Evolutionary conservation across 2,888 invertebrate species (phyloP).

Genomic region (Leptarthrus brevirostris): DNA sequence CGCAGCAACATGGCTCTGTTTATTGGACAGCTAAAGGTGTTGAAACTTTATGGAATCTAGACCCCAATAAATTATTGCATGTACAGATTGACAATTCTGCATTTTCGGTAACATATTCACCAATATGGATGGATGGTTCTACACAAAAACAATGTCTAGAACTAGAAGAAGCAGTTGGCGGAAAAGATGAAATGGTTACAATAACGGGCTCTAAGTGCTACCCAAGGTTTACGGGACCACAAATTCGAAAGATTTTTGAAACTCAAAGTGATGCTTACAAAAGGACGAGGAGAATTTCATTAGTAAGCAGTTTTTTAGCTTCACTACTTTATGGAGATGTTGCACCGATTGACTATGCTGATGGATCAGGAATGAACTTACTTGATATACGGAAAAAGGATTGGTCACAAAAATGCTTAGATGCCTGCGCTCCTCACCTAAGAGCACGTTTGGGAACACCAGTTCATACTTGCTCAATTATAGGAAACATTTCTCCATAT

Average conservation of each 20-base stretch:
- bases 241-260: constrained; percentile 89
- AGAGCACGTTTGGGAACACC: constrained; percentile 79
- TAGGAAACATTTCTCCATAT: constrained; percentile 82
- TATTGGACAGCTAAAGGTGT: constrained; percentile 90
- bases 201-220: constrained; percentile 67
- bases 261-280: constrained; percentile 77
- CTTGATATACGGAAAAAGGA: constrained; percentile 81
- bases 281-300: constrained; percentile 86
- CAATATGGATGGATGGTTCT: constrained; percentile 95
- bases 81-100: constrained; percentile 80
- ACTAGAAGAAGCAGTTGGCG: constrained; percentile 86
- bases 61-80: constrained; percentile 82
- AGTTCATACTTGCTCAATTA: constrained; percentile 75
- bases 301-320: constrained; percentile 93
- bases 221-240: constrained; percentile 84
- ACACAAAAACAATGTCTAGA: constrained; percentile 67
- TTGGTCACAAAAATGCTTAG: constrained; percentile 81
- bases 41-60: constrained; percentile 73
- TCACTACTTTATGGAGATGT: constrained; percentile 88
- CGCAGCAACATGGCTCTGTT: constrained; percentile 98
- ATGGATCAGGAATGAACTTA: constrained; percentile 97
- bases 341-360: constrained; percentile 90
- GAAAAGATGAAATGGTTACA: constrained; percentile 63
- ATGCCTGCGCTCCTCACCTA: constrained; percentile 82
- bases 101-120: constrained; percentile 84